phyloP scores from a whole-genome alignment of 2,888 invertebrate genomes.

The Andrena praecox region DNA sequence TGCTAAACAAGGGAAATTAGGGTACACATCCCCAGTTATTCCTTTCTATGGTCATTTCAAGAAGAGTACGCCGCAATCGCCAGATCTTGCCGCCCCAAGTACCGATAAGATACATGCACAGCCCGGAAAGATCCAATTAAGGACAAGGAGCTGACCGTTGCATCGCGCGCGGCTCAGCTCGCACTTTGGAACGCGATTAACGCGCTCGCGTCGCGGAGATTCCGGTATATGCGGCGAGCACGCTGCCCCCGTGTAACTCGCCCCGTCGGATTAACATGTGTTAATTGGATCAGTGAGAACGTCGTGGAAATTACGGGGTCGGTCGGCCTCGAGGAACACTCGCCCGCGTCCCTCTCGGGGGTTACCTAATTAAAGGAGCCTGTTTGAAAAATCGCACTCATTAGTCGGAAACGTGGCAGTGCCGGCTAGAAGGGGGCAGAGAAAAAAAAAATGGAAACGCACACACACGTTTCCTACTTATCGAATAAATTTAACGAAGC shows the following conservation, averaged over 20 bases:
- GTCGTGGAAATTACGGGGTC: conserved; percentile 41
- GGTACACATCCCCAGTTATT: too few species aligned
- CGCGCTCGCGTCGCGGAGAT: conserved; percentile 14
- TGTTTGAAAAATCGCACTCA: conserved; percentile 51
- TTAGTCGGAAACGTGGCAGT: conserved; percentile 11
- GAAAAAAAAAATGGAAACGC: background rate
- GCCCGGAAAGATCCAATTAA: conserved; percentile 28
- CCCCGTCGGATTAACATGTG: conserved; percentile 50
- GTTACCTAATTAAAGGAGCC: conserved; percentile 42
- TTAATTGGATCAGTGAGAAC: conserved; percentile 44
- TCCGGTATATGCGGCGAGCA: background rate
- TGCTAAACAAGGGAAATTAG: too few species aligned
- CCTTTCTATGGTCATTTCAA: too few species aligned
- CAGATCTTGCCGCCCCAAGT: too few species aligned
- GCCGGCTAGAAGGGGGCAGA: background rate
- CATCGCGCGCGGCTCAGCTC: background rate
- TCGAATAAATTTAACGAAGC: conserved; percentile 62
- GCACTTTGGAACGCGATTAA: conserved; percentile 29
- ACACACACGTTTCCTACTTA: conserved; percentile 42
- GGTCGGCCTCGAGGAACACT: conserved; percentile 20
- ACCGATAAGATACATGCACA: too few species aligned
- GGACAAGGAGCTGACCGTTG: background rate
- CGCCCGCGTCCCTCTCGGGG: background rate
- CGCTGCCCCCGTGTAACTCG: conserved; percentile 15
- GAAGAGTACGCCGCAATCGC: too few species aligned